Percentiles rank a stretch among this genome's conserved stretches.
phyloP scores from a whole-genome alignment of 2,888 invertebrate genomes.

The Aplocera efformata region DNA sequence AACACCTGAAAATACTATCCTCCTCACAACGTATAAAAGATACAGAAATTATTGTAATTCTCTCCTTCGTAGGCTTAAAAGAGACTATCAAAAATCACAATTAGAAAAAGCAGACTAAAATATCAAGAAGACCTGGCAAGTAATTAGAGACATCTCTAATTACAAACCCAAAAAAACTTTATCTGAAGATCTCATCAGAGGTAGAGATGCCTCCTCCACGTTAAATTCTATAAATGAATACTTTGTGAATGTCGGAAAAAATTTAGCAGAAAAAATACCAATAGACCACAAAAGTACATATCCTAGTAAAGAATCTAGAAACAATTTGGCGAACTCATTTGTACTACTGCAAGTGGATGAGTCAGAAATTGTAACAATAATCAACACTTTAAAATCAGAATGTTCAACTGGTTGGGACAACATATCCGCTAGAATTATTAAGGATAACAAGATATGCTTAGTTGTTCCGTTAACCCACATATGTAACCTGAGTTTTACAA shows the following conservation, averaged over 20 bases:
- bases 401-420: no score
- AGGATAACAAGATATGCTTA: no score
- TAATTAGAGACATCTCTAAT: constrained; percentile 7
- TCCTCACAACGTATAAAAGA: constrained; percentile 7
- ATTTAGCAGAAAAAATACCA: background rate
- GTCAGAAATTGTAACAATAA: no score
- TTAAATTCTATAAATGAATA: constrained; percentile 1
- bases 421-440: no score
- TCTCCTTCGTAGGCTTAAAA: constrained; percentile 10
- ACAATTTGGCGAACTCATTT: no score
- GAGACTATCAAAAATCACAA: constrained; percentile 7
- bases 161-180: background rate
- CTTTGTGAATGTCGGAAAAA: background rate
- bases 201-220: background rate
- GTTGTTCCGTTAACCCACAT: no score
- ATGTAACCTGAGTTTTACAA: no score
- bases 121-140: constrained; percentile 12
- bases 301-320: no score
- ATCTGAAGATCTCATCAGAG: background rate
- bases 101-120: constrained; percentile 2
- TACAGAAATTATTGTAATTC: constrained; percentile 13
- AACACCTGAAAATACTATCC: constrained; percentile 3
- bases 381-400: no score
- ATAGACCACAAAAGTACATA: no score
- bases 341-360: no score